Evolutionary conservation across 2,113 vertebrate species (phyloP).

Genomic region (Lethenteron reissneri): DNA sequence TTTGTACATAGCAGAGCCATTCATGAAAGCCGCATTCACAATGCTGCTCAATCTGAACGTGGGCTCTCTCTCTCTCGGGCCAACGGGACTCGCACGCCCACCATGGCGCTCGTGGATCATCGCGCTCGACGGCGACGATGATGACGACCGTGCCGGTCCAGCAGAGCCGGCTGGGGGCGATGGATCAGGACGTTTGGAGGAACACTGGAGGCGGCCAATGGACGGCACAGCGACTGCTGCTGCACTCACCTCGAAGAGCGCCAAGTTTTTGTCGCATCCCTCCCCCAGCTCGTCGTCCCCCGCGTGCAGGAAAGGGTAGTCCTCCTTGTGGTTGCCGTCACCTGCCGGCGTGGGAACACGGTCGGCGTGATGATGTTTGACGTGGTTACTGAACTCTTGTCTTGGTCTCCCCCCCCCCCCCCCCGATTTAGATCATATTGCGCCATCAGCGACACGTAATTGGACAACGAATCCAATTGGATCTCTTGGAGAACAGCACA

Average conservation of each 20-base stretch:
- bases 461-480: too few species aligned
- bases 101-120: neutral
- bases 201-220: neutral
- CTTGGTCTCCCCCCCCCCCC: too few species aligned
- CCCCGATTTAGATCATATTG: too few species aligned
- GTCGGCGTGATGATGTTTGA: too few species aligned
- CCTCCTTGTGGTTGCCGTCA: neutral
- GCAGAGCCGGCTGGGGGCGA: neutral
- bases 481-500: too few species aligned
- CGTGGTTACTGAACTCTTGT: too few species aligned
- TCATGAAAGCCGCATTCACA: too few species aligned
- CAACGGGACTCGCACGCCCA: neutral
- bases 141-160: neutral
- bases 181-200: neutral
- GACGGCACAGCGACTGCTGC: neutral
- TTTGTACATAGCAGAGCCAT: too few species aligned
- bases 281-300: neutral
- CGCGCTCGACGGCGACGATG: neutral
- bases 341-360: neutral
- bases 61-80: neutral
- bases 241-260: conserved; percentile 1
- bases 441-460: too few species aligned
- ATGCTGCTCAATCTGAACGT: too few species aligned
- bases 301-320: conserved; percentile 4
- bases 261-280: neutral